Evolutionary conservation across 1,140 invertebrate genomes (phyloP).

Genomic region (Drosophila ercepeae): DNA sequence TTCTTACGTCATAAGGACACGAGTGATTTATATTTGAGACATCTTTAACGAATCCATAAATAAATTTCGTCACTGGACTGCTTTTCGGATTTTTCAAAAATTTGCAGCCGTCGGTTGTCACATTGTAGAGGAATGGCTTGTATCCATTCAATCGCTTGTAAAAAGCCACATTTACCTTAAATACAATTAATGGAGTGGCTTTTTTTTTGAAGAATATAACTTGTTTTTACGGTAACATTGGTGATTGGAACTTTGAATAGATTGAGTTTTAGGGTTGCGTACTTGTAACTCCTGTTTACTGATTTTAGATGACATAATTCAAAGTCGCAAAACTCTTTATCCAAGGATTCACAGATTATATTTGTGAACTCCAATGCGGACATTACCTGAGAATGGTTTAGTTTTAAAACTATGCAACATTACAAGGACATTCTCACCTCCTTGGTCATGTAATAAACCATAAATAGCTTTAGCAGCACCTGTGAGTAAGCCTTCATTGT

Average conservation of each 20-base stretch:
- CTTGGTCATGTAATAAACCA: neutral
- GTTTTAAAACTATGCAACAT: no score
- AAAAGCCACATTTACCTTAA: neutral
- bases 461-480: neutral
- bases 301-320: neutral
- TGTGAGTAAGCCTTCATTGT: neutral
- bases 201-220: no score
- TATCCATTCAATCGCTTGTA: neutral
- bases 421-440: no score
- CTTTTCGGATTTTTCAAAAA: neutral
- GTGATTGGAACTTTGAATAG: no score
- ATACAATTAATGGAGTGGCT: no score
- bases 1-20: neutral
- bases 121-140: neutral
- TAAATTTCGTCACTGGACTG: neutral
- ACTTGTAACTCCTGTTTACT: no score
- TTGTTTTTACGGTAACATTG: no score
- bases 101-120: neutral
- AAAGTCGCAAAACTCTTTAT: no score
- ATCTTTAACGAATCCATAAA: neutral
- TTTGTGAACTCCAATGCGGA: no score
- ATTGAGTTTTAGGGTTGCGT: no score
- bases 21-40: neutral
- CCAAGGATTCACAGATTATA: no score
- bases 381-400: no score